Evolutionary conservation across 2,113 vertebrate genomes (phyloP).

Genomic region (Caretta caretta): DNA sequence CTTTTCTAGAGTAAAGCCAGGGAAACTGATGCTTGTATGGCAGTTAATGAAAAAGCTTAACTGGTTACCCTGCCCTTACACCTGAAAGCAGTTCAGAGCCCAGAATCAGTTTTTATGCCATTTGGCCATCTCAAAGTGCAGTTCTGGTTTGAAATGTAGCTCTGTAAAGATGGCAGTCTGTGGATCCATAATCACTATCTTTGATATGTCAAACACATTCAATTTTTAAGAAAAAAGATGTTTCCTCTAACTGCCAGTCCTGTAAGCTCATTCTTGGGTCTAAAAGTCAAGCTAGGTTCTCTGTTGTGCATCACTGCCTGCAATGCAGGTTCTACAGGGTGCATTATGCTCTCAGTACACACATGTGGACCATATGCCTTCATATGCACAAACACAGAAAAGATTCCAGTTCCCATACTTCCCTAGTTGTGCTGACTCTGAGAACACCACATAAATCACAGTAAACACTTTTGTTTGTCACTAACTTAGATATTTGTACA

Average conservation of each 20-base stretch:
- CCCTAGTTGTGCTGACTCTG: fast-evolving
- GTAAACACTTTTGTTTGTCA: neutral
- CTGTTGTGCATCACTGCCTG: slow-evolving; percentile 11
- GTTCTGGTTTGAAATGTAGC: neutral
- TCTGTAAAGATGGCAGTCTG: neutral
- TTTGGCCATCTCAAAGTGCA: neutral
- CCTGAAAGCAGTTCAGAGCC: neutral
- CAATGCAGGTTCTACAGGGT: slow-evolving; percentile 26
- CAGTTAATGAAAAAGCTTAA: neutral
- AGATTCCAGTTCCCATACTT: neutral
- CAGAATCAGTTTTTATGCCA: neutral
- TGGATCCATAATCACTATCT: neutral
- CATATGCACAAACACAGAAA: neutral
- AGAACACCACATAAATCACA: neutral
- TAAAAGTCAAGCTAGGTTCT: neutral
- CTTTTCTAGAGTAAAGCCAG: neutral
- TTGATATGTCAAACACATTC: neutral
- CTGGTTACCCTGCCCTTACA: neutral
- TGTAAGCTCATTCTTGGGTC: neutral
- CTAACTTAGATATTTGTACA: neutral
- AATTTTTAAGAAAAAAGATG: neutral
- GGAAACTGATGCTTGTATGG: neutral
- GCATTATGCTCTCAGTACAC: neutral
- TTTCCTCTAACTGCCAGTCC: neutral
- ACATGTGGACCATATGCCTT: neutral